A percentile compares a stretch with the other conserved stretches of the same genome.
Conservation (phyloP, 2,888 invertebrate genomes). For the Sarcophaga variegata region DNA sequence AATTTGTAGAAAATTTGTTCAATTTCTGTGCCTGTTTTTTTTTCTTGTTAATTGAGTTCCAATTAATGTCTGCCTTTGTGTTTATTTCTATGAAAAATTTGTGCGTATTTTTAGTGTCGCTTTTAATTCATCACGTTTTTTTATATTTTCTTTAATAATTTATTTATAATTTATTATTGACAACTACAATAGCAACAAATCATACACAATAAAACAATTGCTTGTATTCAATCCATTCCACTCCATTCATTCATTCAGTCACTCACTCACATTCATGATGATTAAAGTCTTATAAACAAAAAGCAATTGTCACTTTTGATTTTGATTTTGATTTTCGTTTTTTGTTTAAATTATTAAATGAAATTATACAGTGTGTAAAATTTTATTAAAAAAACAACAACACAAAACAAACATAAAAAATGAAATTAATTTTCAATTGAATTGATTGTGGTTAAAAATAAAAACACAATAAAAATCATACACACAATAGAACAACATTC, state of each 20-base stretch:
- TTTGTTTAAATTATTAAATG: constrained; percentile 42
- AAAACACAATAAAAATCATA: constrained; percentile 24
- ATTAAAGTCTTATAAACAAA: constrained; percentile 60
- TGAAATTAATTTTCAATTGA: constrained; percentile 28
- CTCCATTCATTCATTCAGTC: neutral
- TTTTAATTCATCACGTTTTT: too few species aligned
- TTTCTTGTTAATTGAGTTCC: too few species aligned
- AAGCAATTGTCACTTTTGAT: constrained; percentile 65
- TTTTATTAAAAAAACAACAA: constrained; percentile 30
- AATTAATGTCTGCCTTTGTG: too few species aligned
- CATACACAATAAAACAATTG: constrained; percentile 12
- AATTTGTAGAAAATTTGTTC: constrained; percentile 8
- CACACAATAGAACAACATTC: neutral
- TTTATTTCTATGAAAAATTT: too few species aligned
- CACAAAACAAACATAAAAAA: neutral
- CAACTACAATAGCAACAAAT: constrained; percentile 20
- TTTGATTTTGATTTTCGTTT: constrained; percentile 45
- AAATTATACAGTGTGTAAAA: constrained; percentile 62
- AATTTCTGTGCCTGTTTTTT: neutral
- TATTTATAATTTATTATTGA: constrained; percentile 45
- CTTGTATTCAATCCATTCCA: too few species aligned
- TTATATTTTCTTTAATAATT: constrained; percentile 17
- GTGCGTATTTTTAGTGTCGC: too few species aligned
- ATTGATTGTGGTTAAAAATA: constrained; percentile 56
- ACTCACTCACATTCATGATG: constrained; percentile 36